phyloP scores from a whole-genome alignment of 2,888 invertebrate genomes.

The Parnassius smintheus region DNA sequence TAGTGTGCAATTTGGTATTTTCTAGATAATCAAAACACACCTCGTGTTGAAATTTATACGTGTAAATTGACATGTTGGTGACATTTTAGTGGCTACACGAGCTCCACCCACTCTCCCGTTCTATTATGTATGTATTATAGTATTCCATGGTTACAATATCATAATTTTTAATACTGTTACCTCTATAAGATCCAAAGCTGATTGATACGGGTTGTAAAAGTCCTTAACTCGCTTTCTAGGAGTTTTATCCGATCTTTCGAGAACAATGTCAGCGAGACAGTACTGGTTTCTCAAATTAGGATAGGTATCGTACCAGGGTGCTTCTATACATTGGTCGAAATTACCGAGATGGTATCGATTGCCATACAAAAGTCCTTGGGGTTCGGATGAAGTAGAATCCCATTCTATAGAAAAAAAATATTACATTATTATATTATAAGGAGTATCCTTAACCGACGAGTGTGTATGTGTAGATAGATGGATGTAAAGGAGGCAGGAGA shows the following conservation, averaged over 20 bases:
- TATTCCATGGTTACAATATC: no score
- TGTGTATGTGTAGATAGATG: no score
- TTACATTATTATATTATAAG: neutral
- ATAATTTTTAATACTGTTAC: conserved; percentile 40
- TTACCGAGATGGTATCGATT: conserved; percentile 82
- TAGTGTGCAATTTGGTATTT: no score
- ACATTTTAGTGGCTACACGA: no score
- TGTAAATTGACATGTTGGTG: no score
- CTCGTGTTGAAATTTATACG: no score
- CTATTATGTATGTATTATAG: no score
- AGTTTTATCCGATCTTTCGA: conserved; percentile 55
- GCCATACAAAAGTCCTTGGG: conserved; percentile 79
- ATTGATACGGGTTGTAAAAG: conserved; percentile 60
- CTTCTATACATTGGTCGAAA: conserved; percentile 80
- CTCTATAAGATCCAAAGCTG: conserved; percentile 69
- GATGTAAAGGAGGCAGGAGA: no score
- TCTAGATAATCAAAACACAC: no score
- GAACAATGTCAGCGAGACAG: conserved; percentile 71
- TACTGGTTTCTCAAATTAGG: conserved; percentile 65
- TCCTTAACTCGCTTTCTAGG: conserved; percentile 42
- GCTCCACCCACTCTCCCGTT: no score
- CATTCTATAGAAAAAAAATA: conserved; percentile 68
- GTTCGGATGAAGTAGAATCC: conserved; percentile 82
- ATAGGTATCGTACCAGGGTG: conserved; percentile 54
- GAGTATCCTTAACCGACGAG: no score